phyloP scores from a whole-genome alignment of 2,888 invertebrate species.

The Polyommatus icarus region DNA sequence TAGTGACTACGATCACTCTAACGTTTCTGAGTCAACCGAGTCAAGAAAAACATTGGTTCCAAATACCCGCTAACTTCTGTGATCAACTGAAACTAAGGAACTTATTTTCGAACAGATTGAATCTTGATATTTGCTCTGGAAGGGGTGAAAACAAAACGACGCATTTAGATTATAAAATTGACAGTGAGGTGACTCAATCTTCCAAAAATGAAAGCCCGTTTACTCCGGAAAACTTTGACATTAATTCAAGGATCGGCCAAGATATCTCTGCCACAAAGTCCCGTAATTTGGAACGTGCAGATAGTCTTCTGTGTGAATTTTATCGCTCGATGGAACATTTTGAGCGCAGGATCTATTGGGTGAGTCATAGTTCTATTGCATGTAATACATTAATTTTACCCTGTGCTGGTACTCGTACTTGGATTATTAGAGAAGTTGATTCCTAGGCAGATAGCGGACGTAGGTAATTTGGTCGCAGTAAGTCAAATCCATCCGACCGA shows the following conservation, averaged over 20 bases:
- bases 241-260: not conserved
- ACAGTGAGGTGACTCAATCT: not conserved
- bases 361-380: slow-evolving; percentile 38
- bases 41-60: not conserved
- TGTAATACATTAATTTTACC: too few relatives aligned
- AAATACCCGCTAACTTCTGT: not conserved
- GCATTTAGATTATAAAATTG: not conserved
- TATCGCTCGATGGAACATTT: slow-evolving; percentile 47
- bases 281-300: not conserved
- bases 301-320: slow-evolving; percentile 28
- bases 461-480: too few relatives aligned
- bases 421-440: too few relatives aligned
- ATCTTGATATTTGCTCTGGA: not conserved
- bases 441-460: too few relatives aligned
- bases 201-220: not conserved
- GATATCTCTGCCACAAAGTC: not conserved
- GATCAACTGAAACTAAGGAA: not conserved
- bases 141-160: not conserved
- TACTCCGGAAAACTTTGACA: not conserved
- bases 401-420: too few relatives aligned
- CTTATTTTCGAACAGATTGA: not conserved
- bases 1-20: not conserved
- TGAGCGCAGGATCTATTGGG: slow-evolving; percentile 52
- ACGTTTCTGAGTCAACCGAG: not conserved
- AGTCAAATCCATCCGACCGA: too few relatives aligned